These are phyloP conservation scores for Cyaniris semiargus DNA, from an alignment of 2,888 invertebrate species.

Conservation along the genomic window DNA sequence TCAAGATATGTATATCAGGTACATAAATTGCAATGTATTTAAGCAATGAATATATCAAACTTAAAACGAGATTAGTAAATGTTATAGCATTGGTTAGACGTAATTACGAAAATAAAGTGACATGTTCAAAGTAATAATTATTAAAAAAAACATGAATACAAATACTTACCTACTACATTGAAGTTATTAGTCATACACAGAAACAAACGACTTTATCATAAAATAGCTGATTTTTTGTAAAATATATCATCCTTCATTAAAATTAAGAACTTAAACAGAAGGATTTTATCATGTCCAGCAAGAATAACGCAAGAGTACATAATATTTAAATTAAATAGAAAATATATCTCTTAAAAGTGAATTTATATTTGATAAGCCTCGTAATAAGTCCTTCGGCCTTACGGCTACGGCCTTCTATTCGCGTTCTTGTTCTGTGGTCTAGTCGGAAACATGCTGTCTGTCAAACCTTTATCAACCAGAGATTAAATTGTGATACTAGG, in stretches of 20 bases:
- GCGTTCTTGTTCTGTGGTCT: neutral
- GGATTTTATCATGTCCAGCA: neutral
- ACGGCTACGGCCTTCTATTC: neutral
- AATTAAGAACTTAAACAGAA: neutral
- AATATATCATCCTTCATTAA: too few species aligned
- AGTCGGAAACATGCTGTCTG: constrained; percentile 25
- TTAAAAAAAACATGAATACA: neutral
- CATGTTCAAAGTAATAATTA: neutral
- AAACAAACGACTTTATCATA: too few species aligned
- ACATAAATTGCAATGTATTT: constrained; percentile 37
- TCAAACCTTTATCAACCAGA: constrained; percentile 29
- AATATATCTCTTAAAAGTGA: neutral
- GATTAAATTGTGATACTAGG: constrained; percentile 28
- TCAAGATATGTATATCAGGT: constrained; percentile 38
- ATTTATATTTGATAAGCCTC: neutral
- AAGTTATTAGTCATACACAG: neutral
- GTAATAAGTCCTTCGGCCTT: too few species aligned
- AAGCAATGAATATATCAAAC: constrained; percentile 41
- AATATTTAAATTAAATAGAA: too few species aligned
- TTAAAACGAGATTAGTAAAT: constrained; percentile 39
- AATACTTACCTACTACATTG: too few species aligned
- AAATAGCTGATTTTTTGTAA: too few species aligned
- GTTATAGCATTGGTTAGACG: constrained; percentile 30
- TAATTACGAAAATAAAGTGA: neutral
- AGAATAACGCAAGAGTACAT: too few species aligned